Percentiles rank a stretch among this genome's conserved stretches.
phyloP scores from a whole-genome alignment of 2,888 invertebrate species.

The Adineta ricciae region DNA sequence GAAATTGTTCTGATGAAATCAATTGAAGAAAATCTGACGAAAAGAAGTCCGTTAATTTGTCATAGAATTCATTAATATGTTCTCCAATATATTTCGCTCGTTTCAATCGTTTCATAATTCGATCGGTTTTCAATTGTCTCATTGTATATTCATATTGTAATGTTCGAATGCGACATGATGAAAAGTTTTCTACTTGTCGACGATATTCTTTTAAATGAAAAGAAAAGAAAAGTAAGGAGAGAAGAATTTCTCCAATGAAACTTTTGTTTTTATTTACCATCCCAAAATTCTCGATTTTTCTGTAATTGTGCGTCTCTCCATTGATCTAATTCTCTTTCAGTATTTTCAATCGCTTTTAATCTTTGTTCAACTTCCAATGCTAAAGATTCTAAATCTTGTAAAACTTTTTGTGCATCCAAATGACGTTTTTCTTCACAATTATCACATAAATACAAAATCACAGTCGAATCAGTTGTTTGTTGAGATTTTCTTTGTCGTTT shows the following conservation, averaged over 20 bases:
- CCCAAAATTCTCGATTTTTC: slow-evolving; percentile 16
- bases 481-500: neutral
- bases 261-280: neutral
- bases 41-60: neutral
- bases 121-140: neutral
- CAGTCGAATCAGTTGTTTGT: neutral
- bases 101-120: slow-evolving; percentile 8
- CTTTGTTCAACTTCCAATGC: slow-evolving; percentile 9
- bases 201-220: neutral
- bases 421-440: neutral
- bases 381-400: slow-evolving; percentile 11
- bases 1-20: neutral
- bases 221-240: too few species aligned
- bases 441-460: neutral
- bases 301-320: slow-evolving; percentile 12
- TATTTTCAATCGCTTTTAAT: slow-evolving; percentile 5
- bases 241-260: too few species aligned
- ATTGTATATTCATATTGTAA: slow-evolving; percentile 19
- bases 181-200: slow-evolving; percentile 15
- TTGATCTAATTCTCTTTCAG: neutral
- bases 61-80: slow-evolving; percentile 7
- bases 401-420: neutral
- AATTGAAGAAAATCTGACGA: neutral
- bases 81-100: neutral
- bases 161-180: neutral